Conservation (phyloP, 2,797 vertebrate species). For the Borostomias antarcticus region DNA sequence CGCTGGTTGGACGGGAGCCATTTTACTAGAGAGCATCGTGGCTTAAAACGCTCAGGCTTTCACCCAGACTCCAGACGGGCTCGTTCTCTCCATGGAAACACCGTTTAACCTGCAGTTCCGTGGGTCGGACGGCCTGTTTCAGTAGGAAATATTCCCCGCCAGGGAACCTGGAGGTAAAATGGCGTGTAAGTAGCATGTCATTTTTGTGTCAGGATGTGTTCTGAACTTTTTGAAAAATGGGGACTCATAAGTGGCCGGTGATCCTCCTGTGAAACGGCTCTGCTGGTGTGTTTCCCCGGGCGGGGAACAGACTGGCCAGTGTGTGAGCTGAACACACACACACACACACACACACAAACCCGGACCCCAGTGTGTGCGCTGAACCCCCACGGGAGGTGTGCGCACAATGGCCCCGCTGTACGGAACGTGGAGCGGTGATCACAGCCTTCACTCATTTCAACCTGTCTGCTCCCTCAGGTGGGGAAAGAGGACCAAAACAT, state of each 20-base stretch:
- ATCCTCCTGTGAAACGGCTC: constrained; percentile 31
- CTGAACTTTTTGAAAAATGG: constrained; percentile 37
- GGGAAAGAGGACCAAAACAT: constrained; percentile 8
- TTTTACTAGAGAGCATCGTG: constrained; percentile 75
- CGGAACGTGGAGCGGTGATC: constrained; percentile 33
- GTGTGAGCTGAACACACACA: constrained; percentile 43
- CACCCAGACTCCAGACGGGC: constrained; percentile 46
- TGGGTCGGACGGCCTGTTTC: constrained; percentile 20
- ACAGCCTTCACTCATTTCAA: constrained; percentile 32
- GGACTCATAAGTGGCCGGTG: constrained; percentile 22
- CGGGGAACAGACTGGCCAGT: constrained; percentile 57
- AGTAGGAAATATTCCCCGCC: constrained; percentile 38
- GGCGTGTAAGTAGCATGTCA: constrained; percentile 41
- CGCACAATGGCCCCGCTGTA: constrained; percentile 66
- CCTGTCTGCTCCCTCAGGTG: constrained; percentile 18
- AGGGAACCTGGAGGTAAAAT: constrained; percentile 44
- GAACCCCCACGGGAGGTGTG: constrained; percentile 29
- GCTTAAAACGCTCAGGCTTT: constrained; percentile 66
- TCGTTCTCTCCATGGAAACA: constrained; percentile 31
- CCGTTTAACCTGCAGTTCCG: constrained; percentile 17
- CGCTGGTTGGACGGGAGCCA: constrained; percentile 75
- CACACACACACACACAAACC: too few species aligned
- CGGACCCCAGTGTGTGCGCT: constrained; percentile 50
- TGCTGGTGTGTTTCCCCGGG: constrained; percentile 42
- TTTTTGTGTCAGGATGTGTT: constrained; percentile 37